These are phyloP conservation scores for Drosophila subobscura DNA, from an alignment of 1,140 invertebrate genomes.

Conservation along the genomic window DNA sequence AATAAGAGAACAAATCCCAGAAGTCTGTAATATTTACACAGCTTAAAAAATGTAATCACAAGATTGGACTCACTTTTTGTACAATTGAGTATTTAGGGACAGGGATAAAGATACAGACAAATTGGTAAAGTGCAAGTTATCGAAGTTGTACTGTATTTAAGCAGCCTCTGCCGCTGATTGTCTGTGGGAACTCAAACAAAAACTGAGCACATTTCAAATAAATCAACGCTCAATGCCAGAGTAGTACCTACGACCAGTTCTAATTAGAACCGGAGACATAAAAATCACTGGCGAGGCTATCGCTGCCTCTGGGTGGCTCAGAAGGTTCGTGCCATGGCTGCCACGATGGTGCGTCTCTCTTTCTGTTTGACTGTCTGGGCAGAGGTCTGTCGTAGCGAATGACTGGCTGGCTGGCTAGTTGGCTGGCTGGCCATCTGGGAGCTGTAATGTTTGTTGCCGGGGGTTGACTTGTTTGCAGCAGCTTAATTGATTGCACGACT, in stretches of 20 bases:
- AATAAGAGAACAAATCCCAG: too few relatives aligned
- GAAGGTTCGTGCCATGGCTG: conserved; percentile 27
- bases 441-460: conserved; percentile 55
- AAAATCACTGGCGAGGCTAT: conserved; percentile 51
- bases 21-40: too few relatives aligned
- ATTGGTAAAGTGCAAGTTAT: too few relatives aligned
- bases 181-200: conserved; percentile 64
- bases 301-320: conserved; percentile 13
- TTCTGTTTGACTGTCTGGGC: not conserved
- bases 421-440: conserved; percentile 16
- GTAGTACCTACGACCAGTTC: conserved; percentile 58
- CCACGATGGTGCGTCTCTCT: not conserved
- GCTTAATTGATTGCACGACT: conserved; percentile 74
- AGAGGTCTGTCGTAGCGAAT: not conserved
- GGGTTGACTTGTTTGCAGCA: conserved; percentile 59
- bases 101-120: too few relatives aligned
- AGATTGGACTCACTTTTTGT: too few relatives aligned
- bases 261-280: conserved; percentile 82
- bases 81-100: too few relatives aligned
- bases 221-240: conserved; percentile 78
- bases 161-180: conserved; percentile 33
- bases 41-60: too few relatives aligned
- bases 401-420: conserved; percentile 1
- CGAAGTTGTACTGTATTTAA: too few relatives aligned
- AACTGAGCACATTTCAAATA: conserved; percentile 59